phyloP scores from a whole-genome alignment of 2,797 vertebrate genomes.

The Rallus crepitans region DNA sequence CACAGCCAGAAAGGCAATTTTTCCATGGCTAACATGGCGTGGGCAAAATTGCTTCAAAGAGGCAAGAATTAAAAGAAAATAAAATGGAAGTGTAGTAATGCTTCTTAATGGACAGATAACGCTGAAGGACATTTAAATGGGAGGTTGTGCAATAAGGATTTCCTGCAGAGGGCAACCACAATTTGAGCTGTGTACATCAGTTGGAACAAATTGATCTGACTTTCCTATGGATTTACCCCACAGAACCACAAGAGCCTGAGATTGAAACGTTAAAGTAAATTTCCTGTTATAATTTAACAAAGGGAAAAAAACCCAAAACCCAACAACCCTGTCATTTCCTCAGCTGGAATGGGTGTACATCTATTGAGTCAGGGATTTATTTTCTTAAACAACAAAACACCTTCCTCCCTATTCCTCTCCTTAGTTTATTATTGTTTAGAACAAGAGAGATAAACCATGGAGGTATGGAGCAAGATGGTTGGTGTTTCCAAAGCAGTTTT shows the following conservation, averaged over 20 bases:
- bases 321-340: background rate
- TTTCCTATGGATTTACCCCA: background rate
- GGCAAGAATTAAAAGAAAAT: background rate
- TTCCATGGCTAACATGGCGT: background rate
- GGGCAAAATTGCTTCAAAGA: background rate
- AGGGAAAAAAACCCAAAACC: background rate
- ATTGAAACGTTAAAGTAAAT: background rate
- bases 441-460: background rate
- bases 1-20: background rate
- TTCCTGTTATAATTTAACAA: constrained; percentile 10
- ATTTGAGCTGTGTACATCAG: background rate
- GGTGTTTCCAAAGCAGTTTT: background rate
- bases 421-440: background rate
- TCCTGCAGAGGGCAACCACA: background rate
- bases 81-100: background rate
- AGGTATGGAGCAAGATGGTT: background rate
- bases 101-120: background rate
- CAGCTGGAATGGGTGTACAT: background rate
- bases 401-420: background rate
- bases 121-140: background rate
- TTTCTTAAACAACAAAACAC: background rate
- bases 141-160: background rate
- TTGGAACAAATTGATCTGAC: background rate
- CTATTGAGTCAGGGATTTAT: background rate
- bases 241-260: background rate